A percentile compares a stretch with the other conserved stretches of the same genome.
Evolutionary conservation across 2,797 vertebrate genomes (phyloP).

Genomic region (Carduelis carduelis): DNA sequence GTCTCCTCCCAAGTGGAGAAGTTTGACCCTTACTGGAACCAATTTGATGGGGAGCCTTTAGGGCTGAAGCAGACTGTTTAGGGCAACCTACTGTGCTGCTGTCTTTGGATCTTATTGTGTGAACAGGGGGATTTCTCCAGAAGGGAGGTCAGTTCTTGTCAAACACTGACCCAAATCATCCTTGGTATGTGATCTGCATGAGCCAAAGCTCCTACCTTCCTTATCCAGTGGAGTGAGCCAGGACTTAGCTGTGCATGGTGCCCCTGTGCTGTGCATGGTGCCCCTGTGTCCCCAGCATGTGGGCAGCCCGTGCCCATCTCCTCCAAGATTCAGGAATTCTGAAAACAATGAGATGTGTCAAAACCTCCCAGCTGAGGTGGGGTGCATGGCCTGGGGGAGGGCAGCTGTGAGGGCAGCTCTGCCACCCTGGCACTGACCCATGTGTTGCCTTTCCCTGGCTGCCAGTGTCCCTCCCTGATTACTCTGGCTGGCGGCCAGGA

Average conservation of each 20-base stretch:
- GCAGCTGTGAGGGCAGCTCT: background rate
- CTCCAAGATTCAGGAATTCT: background rate
- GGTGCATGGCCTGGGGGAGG: background rate
- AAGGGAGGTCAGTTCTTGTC: background rate
- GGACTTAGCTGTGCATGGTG: background rate
- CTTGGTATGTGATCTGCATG: background rate
- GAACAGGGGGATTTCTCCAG: background rate
- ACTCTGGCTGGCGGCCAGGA: accelerated
- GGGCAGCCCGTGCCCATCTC: background rate
- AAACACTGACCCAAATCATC: background rate
- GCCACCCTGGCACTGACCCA: background rate
- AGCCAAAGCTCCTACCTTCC: background rate
- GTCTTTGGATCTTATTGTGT: background rate
- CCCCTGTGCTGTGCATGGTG: background rate
- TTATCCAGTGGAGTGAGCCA: background rate
- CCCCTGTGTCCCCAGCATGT: accelerated
- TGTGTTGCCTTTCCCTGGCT: background rate
- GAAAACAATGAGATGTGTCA: accelerated
- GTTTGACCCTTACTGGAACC: background rate
- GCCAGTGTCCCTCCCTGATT: accelerated
- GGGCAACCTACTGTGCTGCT: background rate
- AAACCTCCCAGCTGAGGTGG: background rate
- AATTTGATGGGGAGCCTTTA: accelerated
- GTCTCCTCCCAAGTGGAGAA: background rate
- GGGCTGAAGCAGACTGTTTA: background rate